These are phyloP conservation scores for Nephrotoma flavescens DNA, from an alignment of 2,888 invertebrate species.

Conservation along the genomic window DNA sequence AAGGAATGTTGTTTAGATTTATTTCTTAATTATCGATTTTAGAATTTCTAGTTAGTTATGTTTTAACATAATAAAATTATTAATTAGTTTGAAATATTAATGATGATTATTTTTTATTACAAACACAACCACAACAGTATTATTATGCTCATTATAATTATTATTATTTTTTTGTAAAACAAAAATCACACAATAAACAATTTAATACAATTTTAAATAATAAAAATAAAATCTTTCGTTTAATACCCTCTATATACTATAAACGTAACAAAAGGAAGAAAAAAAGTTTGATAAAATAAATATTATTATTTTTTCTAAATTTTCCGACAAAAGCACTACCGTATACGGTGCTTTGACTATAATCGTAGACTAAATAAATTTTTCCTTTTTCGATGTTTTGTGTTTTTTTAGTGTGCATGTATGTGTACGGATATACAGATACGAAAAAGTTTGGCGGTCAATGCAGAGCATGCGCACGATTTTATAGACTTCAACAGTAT, in stretches of 20 bases:
- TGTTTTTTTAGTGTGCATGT: not conserved
- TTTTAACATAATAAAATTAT: not conserved
- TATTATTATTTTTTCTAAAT: not conserved
- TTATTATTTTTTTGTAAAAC: not conserved
- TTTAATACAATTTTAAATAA: not conserved
- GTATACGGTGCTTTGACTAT: not conserved
- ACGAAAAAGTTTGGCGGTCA: not conserved
- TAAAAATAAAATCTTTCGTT: not conserved
- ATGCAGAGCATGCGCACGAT: not conserved
- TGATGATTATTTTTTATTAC: not conserved
- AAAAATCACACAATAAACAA: not conserved
- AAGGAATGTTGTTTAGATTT: not conserved
- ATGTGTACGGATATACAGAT: not conserved
- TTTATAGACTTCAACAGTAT: not conserved
- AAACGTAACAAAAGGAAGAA: not conserved
- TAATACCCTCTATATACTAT: not conserved
- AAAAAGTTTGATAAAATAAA: not conserved
- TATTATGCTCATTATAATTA: not conserved
- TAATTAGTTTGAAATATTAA: not conserved
- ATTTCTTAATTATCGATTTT: not conserved
- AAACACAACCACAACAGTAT: not conserved
- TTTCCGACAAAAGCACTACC: not conserved
- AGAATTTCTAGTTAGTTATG: not conserved
- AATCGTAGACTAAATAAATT: not conserved
- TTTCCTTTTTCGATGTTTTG: not conserved